Evolutionary conservation across 2,797 vertebrate genomes (phyloP), one percentile per base, ranked within the genome.

Genomic region (Morelia viridis): DNA sequence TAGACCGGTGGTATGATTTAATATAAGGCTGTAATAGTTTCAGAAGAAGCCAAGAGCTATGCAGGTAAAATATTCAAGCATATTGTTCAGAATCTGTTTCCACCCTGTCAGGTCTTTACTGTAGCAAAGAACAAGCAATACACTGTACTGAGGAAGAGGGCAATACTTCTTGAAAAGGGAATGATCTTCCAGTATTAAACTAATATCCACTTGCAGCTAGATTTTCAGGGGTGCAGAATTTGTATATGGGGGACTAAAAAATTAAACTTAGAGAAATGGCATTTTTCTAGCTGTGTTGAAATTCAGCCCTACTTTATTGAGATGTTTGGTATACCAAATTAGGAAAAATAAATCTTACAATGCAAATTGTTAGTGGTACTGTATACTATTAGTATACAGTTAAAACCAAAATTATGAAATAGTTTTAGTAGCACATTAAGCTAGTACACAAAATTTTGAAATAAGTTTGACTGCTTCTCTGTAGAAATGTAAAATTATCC

Each of bases 361-460:
- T 31, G 62, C n/a, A 91, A 46, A 57, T 56, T 12, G 28, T 88
- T 17, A 53, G 41, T 24, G 41, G 1, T 60, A 35, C 35, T 35
- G 35, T 35, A n/a, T 60, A 56, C 0, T 8, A 31, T 89, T 58
- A 10, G 2, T 58, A 17, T 64, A 11, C 15, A 60, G 9, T 88
- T 89, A 89, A 89, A 85, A 89, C 41, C 28, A 88, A 35, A 28
- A 22, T 35, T 46, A 46, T 87, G 2, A 26, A 8, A 53, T 53
- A 53, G 50, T 53, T 53, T 53, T 53, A 53, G 8, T 53, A 53
- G 50, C 50, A 53, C 6, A 8, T 24, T 24, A 65, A 65, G 15
- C n/a, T 87, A 57, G 64, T 60, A 56, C 9, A 71, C 31, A 71
- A n/a, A 5, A 57, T 91, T 93, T 80, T 86, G 10, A 91, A 89